Evolutionary conservation across 37 sponge, comb jelly and placozoan species (phyloP).

Genomic region (Bolinopsis microptera): DNA sequence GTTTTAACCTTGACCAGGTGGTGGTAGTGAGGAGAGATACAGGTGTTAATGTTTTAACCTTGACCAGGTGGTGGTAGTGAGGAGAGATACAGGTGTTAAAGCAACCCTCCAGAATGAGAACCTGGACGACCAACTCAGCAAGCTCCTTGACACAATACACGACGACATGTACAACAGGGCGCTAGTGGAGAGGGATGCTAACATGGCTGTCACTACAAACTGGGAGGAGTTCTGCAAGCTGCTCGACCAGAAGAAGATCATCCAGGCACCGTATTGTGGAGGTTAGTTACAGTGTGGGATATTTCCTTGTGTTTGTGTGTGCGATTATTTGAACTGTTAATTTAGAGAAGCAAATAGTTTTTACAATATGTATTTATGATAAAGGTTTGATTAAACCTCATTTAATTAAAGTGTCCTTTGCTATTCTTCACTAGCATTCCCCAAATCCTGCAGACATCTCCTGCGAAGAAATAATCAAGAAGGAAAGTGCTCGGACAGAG

Average conservation of each 20-base stretch:
- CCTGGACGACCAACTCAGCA: neutral
- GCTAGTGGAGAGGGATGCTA: constrained; percentile 70
- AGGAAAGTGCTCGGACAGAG: constrained; percentile 78
- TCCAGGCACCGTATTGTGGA: constrained; percentile 92
- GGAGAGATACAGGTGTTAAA: constrained; percentile 3
- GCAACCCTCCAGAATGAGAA: neutral
- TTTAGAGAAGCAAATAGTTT: too few relatives aligned
- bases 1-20: too few relatives aligned
- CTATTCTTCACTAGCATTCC: too few relatives aligned
- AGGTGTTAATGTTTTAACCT: too few relatives aligned
- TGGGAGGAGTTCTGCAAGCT: constrained; percentile 78
- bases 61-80: constrained; percentile 26
- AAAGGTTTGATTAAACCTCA: too few relatives aligned
- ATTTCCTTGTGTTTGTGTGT: too few relatives aligned
- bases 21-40: too few relatives aligned
- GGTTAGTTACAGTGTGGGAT: constrained; percentile 19
- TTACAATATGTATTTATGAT: too few relatives aligned
- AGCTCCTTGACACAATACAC: constrained; percentile 38
- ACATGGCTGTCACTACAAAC: constrained; percentile 70
- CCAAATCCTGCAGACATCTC: constrained; percentile 57
- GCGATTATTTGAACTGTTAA: too few relatives aligned
- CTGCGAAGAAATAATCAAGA: constrained; percentile 93
- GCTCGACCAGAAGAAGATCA: constrained; percentile 86
- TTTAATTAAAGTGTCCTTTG: too few relatives aligned
- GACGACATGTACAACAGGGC: constrained; percentile 74